A percentile compares a stretch with the other conserved stretches of the same genome.
phyloP scores from a whole-genome alignment of 2,797 vertebrate genomes.

The Hafferia zeledoni region DNA sequence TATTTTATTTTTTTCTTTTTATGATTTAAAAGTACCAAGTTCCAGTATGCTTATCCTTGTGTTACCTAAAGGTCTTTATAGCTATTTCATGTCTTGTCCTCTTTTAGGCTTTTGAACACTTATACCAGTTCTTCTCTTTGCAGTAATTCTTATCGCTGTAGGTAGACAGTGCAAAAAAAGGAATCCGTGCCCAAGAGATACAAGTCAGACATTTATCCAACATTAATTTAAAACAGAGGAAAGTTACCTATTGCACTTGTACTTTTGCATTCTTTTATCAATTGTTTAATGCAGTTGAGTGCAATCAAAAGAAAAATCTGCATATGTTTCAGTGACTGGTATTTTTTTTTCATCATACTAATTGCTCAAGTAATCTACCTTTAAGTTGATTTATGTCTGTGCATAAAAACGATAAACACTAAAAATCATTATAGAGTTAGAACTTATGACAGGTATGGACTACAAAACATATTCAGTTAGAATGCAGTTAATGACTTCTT shows the following conservation, averaged over 20 bases:
- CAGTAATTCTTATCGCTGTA: background rate
- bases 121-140: rapidly evolving
- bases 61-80: background rate
- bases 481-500: background rate
- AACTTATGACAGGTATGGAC: background rate
- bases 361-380: constrained; percentile 73
- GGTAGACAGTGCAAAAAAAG: background rate
- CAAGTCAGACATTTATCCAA: background rate
- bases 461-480: background rate
- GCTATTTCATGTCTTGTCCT: background rate
- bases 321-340: constrained; percentile 30
- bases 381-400: constrained; percentile 68
- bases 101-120: background rate
- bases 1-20: background rate
- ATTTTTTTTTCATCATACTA: constrained; percentile 69
- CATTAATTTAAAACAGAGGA: background rate
- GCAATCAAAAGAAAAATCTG: constrained; percentile 29
- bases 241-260: background rate
- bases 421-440: background rate
- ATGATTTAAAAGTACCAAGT: background rate
- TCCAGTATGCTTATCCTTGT: background rate
- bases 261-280: background rate
- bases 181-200: background rate
- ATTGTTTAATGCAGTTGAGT: background rate
- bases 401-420: constrained; percentile 67